Evolutionary conservation across 2,113 vertebrate species (phyloP).

Genomic region (Phaetusa simplex): DNA sequence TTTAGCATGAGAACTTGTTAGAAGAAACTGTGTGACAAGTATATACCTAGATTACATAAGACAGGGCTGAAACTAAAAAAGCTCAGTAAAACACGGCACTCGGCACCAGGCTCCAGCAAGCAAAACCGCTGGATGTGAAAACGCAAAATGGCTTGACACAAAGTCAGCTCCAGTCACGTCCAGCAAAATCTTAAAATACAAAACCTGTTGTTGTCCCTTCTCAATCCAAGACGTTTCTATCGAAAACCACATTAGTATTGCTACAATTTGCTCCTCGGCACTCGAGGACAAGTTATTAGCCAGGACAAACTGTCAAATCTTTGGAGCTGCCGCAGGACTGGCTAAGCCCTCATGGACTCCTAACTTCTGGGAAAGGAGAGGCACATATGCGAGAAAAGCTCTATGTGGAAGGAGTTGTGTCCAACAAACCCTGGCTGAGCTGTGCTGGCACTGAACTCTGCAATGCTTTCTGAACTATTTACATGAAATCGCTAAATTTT

Average conservation of each 20-base stretch:
- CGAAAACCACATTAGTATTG: neutral
- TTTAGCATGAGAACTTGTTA: neutral
- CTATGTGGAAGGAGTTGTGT: neutral
- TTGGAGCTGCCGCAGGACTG: neutral
- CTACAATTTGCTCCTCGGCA: neutral
- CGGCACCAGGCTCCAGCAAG: neutral
- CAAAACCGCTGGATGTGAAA: neutral
- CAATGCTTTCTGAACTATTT: neutral
- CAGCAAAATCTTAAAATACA: neutral
- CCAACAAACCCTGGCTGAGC: neutral
- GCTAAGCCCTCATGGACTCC: neutral
- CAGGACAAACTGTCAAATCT: neutral
- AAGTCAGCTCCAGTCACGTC: neutral
- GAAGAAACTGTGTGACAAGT: neutral
- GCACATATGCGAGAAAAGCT: neutral
- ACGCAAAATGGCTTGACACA: neutral
- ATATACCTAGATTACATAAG: neutral
- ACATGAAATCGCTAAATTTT: neutral
- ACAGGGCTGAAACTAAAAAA: neutral
- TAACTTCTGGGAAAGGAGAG: neutral
- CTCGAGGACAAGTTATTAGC: neutral
- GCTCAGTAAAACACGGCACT: neutral
- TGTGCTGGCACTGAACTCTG: neutral
- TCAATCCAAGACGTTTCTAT: neutral
- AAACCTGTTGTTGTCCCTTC: neutral